Evolutionary conservation across 2,888 invertebrate species (phyloP).

Genomic region (Lymantria dispar): DNA sequence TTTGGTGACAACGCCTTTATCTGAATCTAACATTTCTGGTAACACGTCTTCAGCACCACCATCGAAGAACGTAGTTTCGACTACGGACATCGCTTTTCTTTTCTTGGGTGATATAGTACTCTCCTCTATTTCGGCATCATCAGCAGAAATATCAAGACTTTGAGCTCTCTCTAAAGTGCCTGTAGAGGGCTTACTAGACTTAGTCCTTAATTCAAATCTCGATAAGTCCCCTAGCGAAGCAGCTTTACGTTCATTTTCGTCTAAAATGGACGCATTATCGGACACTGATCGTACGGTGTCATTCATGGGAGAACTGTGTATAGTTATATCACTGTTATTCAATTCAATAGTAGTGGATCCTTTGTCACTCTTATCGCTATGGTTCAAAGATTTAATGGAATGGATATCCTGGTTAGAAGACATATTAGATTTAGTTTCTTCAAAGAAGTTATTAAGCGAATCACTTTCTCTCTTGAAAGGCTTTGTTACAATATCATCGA

Average conservation of each 20-base stretch:
- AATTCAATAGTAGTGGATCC: slow-evolving; percentile 87
- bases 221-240: slow-evolving; percentile 91
- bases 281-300: slow-evolving; percentile 66
- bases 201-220: slow-evolving; percentile 80
- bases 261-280: slow-evolving; percentile 73
- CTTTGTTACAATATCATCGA: slow-evolving; percentile 78
- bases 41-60: slow-evolving; percentile 64
- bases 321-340: slow-evolving; percentile 88
- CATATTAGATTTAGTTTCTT: slow-evolving; percentile 72
- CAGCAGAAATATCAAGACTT: slow-evolving; percentile 88
- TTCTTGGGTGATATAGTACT: slow-evolving; percentile 82
- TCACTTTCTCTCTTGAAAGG: slow-evolving; percentile 76
- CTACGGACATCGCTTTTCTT: slow-evolving; percentile 84
- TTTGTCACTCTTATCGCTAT: slow-evolving; percentile 76
- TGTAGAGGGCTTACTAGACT: slow-evolving; percentile 69
- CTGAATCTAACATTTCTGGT: slow-evolving; percentile 69
- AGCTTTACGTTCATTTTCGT: slow-evolving; percentile 87
- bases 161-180: slow-evolving; percentile 89
- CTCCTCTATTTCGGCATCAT: slow-evolving; percentile 72
- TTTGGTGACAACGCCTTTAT: slow-evolving; percentile 61
- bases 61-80: slow-evolving; percentile 72
- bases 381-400: slow-evolving; percentile 70
- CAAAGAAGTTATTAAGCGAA: slow-evolving; percentile 73
- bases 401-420: slow-evolving; percentile 73
- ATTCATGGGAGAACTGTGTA: slow-evolving; percentile 86